Percentiles rank a stretch among this genome's conserved stretches.
phyloP scores from a whole-genome alignment of 2,113 vertebrate species.

The Alaudala cheleensis region DNA sequence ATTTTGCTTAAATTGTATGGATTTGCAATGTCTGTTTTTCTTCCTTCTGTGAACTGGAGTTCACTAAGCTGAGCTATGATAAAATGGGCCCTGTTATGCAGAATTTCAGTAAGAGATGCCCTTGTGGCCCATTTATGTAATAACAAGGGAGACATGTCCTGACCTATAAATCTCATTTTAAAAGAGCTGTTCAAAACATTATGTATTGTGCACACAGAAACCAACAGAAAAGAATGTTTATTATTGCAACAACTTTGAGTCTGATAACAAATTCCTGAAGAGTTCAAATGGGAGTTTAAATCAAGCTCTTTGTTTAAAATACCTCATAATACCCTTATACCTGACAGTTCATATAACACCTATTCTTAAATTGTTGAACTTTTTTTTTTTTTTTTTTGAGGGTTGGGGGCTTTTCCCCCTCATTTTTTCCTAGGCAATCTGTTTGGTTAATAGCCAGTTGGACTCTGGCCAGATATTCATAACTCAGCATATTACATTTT shows the following conservation, averaged over 20 bases:
- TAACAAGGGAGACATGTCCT: neutral
- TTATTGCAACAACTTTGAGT: neutral
- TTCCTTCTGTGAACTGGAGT: neutral
- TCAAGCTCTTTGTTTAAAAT: neutral
- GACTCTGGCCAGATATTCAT: neutral
- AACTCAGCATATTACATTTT: neutral
- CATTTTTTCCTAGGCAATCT: neutral
- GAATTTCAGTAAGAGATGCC: neutral
- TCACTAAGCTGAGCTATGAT: neutral
- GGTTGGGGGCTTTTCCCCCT: accelerated
- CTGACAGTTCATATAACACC: neutral
- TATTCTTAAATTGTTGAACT: neutral
- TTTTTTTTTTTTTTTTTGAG: neutral
- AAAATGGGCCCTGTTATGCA: neutral
- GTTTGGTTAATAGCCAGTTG: neutral
- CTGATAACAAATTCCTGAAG: neutral
- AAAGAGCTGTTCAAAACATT: neutral
- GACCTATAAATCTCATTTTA: slow-evolving; percentile 17
- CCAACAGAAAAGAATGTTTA: neutral
- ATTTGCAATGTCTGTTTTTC: neutral
- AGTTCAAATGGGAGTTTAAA: neutral
- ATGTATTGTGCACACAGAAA: neutral
- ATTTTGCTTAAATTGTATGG: neutral
- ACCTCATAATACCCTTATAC: neutral
- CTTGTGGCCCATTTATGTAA: neutral